phyloP scores from a whole-genome alignment of 1,140 invertebrate genomes.

The Camponotus vicinus region DNA sequence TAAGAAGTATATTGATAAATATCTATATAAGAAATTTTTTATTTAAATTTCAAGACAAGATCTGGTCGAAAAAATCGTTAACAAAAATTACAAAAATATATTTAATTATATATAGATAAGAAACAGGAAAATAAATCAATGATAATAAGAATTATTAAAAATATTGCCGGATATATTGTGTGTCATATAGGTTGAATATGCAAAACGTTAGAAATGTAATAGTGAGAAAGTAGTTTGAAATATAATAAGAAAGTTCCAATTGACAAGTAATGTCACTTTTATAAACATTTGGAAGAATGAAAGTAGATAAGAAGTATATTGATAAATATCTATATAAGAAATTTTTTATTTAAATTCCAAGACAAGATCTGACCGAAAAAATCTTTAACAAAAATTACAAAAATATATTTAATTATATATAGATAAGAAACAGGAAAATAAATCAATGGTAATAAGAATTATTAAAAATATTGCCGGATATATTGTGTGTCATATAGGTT shows the following conservation, averaged over 20 bases:
- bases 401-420: background rate
- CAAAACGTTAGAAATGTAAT: background rate
- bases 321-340: background rate
- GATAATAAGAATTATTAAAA: background rate
- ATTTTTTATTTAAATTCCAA: background rate
- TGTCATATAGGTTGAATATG: background rate
- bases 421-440: background rate
- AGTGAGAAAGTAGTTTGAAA: background rate
- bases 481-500: background rate
- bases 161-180: background rate
- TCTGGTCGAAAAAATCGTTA: background rate
- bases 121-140: background rate
- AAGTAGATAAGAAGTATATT: background rate
- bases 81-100: background rate
- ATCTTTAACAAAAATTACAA: background rate
- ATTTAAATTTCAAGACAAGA: background rate
- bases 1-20: background rate
- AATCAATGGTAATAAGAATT: background rate
- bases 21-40: background rate
- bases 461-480: no score
- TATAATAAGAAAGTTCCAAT: background rate
- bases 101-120: background rate
- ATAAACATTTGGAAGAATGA: background rate
- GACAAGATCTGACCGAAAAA: background rate
- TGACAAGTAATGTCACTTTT: background rate